Conservation (phyloP, 2,888 invertebrate genomes). For the Callyntrura guangdongensis region DNA sequence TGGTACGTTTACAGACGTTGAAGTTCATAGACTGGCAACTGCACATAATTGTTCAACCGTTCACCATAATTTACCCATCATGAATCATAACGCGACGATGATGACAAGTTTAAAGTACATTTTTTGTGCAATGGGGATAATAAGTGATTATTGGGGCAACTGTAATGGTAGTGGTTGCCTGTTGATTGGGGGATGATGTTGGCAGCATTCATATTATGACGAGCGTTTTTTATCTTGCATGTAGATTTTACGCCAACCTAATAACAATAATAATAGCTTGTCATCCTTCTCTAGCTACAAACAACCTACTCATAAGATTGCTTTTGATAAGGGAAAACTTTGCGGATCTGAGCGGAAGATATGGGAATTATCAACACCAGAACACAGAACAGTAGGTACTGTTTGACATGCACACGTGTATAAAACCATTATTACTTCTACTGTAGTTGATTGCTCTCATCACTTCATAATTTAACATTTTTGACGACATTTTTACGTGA, state of each 20-base stretch:
- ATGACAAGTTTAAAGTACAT: not conserved
- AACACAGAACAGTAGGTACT: too few species aligned
- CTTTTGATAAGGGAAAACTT: too few species aligned
- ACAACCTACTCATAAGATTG: too few species aligned
- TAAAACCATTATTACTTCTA: too few species aligned
- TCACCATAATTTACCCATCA: constrained; percentile 68
- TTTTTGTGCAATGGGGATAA: constrained; percentile 12
- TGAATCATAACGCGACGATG: not conserved
- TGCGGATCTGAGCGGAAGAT: too few species aligned
- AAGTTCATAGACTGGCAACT: not conserved
- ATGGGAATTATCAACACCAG: too few species aligned
- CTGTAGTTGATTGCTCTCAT: not conserved
- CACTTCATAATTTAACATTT: not conserved
- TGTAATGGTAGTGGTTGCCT: constrained; percentile 31
- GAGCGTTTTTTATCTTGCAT: not conserved
- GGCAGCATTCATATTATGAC: too few species aligned
- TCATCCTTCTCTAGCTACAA: too few species aligned
- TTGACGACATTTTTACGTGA: too few species aligned
- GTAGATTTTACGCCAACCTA: too few species aligned
- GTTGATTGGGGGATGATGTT: constrained; percentile 11
- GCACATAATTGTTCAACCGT: constrained; percentile 6
- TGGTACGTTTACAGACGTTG: not conserved
- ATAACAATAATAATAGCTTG: not conserved
- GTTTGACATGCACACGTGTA: too few species aligned
- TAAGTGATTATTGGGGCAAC: not conserved